These are phyloP conservation scores for Clivina fossor DNA, from an alignment of 2,888 invertebrate species.

Conservation along the genomic window DNA sequence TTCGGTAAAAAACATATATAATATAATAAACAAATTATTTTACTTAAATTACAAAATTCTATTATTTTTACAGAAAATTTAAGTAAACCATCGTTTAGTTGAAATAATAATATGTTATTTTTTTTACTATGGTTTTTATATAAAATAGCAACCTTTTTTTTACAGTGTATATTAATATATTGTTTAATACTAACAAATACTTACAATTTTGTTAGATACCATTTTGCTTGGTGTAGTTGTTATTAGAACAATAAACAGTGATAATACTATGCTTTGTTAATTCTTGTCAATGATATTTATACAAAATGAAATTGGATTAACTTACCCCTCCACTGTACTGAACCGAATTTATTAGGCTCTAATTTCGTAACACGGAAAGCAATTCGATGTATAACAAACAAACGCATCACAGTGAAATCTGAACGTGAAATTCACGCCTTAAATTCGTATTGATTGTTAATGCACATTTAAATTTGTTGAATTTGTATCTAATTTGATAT, in stretches of 20 bases:
- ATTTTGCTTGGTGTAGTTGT: conserved; percentile 22
- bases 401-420: conserved; percentile 29
- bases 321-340: conserved; percentile 8
- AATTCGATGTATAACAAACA: too few species aligned
- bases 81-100: too few species aligned
- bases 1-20: too few species aligned
- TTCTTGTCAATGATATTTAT: conserved; percentile 17
- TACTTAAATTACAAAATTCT: too few species aligned
- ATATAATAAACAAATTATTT: too few species aligned
- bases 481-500: too few species aligned
- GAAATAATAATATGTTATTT: not conserved
- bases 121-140: not conserved
- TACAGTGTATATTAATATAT: not conserved
- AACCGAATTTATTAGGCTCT: conserved; percentile 20
- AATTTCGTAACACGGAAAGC: conserved; percentile 31
- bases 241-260: too few species aligned
- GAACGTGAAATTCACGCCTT: conserved; percentile 32
- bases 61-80: too few species aligned
- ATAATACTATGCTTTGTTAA: conserved; percentile 6
- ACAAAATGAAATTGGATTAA: conserved; percentile 1
- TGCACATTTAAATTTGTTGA: too few species aligned
- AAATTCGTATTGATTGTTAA: too few species aligned
- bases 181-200: conserved; percentile 2
- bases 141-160: not conserved
- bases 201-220: conserved; percentile 24